phyloP scores from a whole-genome alignment of 2,797 vertebrate genomes.

The Morus bassanus region DNA sequence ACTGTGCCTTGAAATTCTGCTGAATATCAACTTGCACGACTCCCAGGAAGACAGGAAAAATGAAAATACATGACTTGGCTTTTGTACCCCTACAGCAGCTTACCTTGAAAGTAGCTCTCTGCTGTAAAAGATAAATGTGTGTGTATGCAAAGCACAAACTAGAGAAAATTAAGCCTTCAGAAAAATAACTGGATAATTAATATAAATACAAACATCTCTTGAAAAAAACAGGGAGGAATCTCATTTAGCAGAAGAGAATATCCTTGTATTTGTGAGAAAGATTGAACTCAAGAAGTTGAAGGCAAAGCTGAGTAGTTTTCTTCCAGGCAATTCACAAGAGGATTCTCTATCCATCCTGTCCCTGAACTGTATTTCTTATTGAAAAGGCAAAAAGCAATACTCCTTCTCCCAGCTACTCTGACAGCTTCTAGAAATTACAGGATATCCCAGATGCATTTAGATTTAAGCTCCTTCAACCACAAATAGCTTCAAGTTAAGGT shows the following conservation, averaged over 20 bases:
- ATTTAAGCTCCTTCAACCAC: background rate
- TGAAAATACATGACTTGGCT: background rate
- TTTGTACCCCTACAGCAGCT: background rate
- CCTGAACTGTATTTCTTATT: background rate
- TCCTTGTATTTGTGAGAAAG: background rate
- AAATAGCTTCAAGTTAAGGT: background rate
- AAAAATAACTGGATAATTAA: background rate
- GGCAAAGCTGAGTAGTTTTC: background rate
- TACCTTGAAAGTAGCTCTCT: background rate
- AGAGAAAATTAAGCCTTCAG: background rate
- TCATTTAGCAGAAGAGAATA: background rate
- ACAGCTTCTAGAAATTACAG: background rate
- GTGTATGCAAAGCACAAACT: background rate
- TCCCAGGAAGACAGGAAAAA: background rate
- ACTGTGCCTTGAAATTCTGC: background rate
- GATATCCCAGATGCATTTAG: background rate
- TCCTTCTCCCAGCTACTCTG: background rate
- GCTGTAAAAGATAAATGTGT: background rate
- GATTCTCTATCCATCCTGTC: background rate
- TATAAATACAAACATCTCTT: background rate
- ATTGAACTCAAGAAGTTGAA: background rate
- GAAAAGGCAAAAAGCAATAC: background rate
- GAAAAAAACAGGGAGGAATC: background rate
- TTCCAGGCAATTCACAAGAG: background rate
- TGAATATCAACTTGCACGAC: background rate